Percentiles rank a stretch among this genome's conserved stretches.
Evolutionary conservation across 2,888 invertebrate genomes (phyloP).

Genomic region (Chrysomela aeneicollis): DNA sequence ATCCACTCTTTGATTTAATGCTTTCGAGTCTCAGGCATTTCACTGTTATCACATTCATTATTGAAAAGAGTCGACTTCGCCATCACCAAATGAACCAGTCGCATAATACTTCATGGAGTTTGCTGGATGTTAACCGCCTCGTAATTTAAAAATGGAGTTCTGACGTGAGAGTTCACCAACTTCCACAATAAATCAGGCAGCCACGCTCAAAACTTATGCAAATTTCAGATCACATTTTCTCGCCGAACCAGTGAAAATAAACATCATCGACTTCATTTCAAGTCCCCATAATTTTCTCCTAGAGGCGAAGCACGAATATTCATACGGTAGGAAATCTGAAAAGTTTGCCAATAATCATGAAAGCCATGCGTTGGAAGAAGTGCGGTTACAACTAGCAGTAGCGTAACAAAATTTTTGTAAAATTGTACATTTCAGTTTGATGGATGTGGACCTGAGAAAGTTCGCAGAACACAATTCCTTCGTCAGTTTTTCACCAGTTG

Average conservation of each 20-base stretch:
- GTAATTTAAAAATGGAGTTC: slow-evolving; percentile 30
- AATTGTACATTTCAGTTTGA: too few relatives aligned
- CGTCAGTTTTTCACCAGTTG: too few relatives aligned
- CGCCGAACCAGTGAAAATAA: slow-evolving; percentile 39
- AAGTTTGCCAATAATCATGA: slow-evolving; percentile 46
- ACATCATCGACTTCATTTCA: slow-evolving; percentile 40
- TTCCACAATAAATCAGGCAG: slow-evolving; percentile 34
- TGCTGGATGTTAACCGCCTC: slow-evolving; percentile 24
- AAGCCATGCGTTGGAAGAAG: slow-evolving; percentile 36
- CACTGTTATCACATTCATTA: background rate
- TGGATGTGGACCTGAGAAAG: too few relatives aligned
- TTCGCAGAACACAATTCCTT: too few relatives aligned
- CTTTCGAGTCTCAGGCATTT: background rate
- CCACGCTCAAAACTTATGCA: slow-evolving; percentile 36
- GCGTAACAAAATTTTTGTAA: slow-evolving; percentile 19
- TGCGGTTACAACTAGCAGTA: slow-evolving; percentile 26
- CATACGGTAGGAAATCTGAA: slow-evolving; percentile 38
- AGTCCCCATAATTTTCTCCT: slow-evolving; percentile 37
- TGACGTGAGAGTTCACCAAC: slow-evolving; percentile 28
- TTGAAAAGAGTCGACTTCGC: background rate
- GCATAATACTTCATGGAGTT: slow-evolving; percentile 6
- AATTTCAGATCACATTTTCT: slow-evolving; percentile 34
- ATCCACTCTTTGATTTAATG: background rate
- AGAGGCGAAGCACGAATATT: slow-evolving; percentile 36
- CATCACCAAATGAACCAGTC: background rate